These are phyloP conservation scores for Trichopoda pennipes DNA, from an alignment of 2,888 invertebrate genomes.

Conservation along the genomic window DNA sequence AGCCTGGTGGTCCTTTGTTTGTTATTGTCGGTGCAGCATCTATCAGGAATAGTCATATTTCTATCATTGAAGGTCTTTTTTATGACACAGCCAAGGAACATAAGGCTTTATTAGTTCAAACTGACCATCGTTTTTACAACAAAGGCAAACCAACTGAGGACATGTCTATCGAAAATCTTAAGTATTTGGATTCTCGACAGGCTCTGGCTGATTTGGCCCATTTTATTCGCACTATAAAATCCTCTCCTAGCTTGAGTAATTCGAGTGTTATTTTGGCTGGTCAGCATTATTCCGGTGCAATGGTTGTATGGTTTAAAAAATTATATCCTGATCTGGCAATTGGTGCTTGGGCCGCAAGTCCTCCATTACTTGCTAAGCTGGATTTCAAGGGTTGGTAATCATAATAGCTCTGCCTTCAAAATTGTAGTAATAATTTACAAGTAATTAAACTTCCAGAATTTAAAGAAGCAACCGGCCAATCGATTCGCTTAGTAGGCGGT, in stretches of 20 bases:
- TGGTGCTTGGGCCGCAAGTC: conserved; percentile 85
- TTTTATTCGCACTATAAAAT: conserved; percentile 83
- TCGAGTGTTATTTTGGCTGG: conserved; percentile 83
- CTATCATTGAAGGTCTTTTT: conserved; percentile 84
- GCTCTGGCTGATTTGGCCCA: conserved; percentile 86
- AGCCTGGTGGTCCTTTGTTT: conserved; percentile 83
- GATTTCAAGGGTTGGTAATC: conserved; percentile 82
- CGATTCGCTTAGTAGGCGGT: no score
- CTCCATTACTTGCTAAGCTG: conserved; percentile 84
- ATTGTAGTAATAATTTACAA: no score
- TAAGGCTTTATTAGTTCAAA: conserved; percentile 85
- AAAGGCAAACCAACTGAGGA: conserved; percentile 86
- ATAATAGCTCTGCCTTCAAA: no score
- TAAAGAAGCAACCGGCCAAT: conserved; percentile 78
- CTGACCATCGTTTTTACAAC: conserved; percentile 93
- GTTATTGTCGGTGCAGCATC: conserved; percentile 87
- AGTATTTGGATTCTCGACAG: conserved; percentile 85
- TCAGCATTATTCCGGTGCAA: conserved; percentile 86
- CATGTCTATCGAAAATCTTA: conserved; percentile 83
- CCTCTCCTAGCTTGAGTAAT: conserved; percentile 76
- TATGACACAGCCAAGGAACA: conserved; percentile 83
- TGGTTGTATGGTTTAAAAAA: conserved; percentile 86
- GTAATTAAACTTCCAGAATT: conserved; percentile 74
- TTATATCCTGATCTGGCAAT: conserved; percentile 85
- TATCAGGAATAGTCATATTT: conserved; percentile 83